These are phyloP conservation scores for Epizoanthus ramosus DNA, from an alignment of 92 coral and sea anemone species.

Conservation along the genomic window DNA sequence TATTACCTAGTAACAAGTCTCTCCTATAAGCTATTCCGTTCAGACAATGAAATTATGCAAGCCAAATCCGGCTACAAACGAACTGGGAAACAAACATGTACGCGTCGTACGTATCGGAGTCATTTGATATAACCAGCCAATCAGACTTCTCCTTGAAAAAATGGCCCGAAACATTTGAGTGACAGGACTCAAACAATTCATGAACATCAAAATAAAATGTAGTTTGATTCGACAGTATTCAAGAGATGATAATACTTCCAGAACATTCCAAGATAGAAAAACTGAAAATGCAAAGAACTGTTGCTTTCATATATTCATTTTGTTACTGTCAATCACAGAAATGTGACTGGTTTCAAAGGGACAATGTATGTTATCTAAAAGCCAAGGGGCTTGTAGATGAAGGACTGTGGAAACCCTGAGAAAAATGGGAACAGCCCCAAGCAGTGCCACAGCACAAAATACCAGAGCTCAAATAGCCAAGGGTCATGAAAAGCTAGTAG, in stretches of 20 bases:
- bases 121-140: background rate
- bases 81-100: too few relatives aligned
- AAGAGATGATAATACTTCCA: background rate
- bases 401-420: conserved; percentile 7
- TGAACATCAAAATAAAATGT: background rate
- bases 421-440: conserved; percentile 6
- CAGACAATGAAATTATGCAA: too few relatives aligned
- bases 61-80: too few relatives aligned
- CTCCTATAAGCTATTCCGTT: too few relatives aligned
- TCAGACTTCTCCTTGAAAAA: background rate
- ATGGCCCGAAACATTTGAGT: background rate
- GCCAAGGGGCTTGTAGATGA: background rate
- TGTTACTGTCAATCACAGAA: conserved; percentile 23
- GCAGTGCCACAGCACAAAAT: background rate
- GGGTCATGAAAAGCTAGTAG: background rate
- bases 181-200: background rate
- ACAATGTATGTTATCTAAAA: background rate
- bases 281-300: conserved; percentile 3
- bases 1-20: too few relatives aligned
- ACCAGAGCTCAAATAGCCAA: background rate
- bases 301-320: conserved; percentile 1
- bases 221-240: background rate
- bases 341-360: conserved; percentile 2
- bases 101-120: too few relatives aligned
- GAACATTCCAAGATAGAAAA: conserved; percentile 18